Conservation (phyloP, 2,888 invertebrate genomes). For the Allygus modestus region DNA sequence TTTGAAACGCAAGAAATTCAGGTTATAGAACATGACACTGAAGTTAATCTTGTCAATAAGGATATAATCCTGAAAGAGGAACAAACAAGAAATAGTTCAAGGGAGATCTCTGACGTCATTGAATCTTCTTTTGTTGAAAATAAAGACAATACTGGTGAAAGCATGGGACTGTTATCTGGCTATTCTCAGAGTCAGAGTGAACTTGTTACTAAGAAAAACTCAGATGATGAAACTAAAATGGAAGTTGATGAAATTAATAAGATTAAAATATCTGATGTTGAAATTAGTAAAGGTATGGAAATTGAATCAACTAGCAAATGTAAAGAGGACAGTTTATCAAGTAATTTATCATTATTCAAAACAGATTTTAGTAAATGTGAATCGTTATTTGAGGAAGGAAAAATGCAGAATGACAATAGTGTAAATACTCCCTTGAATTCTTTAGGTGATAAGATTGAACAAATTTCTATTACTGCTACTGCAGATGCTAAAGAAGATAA, state of each 20-base stretch:
- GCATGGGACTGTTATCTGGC: neutral
- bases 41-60: neutral
- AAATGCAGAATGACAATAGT: neutral
- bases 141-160: neutral
- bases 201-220: neutral
- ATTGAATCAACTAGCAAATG: neutral
- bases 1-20: conserved; percentile 21
- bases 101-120: neutral
- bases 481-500: neutral
- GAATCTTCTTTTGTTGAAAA: neutral
- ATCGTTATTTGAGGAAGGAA: neutral
- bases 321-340: neutral
- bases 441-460: neutral
- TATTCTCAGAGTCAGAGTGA: neutral
- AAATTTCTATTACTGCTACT: neutral
- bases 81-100: neutral
- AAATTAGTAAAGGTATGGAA: neutral
- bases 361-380: neutral
- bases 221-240: neutral
- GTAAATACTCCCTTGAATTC: neutral
- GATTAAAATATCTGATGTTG: neutral
- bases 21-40: conserved; percentile 31
- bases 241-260: neutral
- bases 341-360: neutral
- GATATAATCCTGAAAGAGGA: neutral